Conservation (phyloP, 1,140 invertebrate genomes). For the Acromyrmex echinatior region DNA sequence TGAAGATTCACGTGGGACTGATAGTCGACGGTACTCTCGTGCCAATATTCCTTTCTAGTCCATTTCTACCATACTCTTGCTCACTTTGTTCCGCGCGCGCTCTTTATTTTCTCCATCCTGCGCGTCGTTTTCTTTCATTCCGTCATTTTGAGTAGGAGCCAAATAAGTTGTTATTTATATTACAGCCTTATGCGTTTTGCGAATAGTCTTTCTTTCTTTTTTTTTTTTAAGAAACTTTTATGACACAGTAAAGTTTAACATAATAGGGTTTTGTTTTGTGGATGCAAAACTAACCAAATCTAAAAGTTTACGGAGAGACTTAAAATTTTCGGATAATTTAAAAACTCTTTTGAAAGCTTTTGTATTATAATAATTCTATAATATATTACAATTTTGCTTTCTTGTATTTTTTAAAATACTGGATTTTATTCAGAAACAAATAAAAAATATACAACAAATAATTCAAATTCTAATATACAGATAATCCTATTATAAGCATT, state of each 20-base stretch:
- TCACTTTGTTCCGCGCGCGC: conserved; percentile 40
- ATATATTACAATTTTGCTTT: background rate
- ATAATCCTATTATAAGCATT: background rate
- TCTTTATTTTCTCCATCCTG: conserved; percentile 16
- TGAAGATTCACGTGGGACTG: conserved; percentile 70
- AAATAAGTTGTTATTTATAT: conserved; percentile 49
- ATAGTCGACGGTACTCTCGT: conserved; percentile 32
- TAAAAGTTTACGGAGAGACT: background rate
- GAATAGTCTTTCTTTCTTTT: background rate
- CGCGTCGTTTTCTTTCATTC: background rate
- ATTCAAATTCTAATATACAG: background rate
- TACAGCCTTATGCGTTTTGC: background rate
- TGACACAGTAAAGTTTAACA: background rate
- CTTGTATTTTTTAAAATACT: background rate
- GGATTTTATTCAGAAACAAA: background rate
- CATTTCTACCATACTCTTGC: conserved; percentile 37
- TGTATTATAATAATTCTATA: too few species aligned
- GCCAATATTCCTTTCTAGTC: conserved; percentile 54
- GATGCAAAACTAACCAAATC: background rate
- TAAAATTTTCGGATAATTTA: background rate
- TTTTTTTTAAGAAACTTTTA: conserved; percentile 5
- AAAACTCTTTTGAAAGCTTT: background rate
- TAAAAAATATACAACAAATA: background rate
- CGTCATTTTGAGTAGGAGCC: conserved; percentile 23
- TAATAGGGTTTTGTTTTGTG: background rate